Percentiles rank a stretch among this genome's conserved stretches.
Evolutionary conservation across 2,888 invertebrate species (phyloP).

Genomic region (Corythucha ciliata): DNA sequence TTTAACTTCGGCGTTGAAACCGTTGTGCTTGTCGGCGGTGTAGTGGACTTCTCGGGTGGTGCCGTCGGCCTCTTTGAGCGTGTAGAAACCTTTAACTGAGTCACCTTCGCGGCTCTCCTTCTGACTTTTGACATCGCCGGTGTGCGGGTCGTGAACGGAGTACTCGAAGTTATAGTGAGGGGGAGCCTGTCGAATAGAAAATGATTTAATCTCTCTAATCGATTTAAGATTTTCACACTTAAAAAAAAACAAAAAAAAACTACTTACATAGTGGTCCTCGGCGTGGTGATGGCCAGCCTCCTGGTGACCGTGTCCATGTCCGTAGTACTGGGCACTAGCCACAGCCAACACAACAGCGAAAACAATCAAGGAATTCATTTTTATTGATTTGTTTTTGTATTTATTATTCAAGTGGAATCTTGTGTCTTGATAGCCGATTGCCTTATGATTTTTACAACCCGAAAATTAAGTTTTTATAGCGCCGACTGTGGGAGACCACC

Average conservation of each 20-base stretch:
- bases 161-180: conserved; percentile 24
- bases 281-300: conserved; percentile 15
- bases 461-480: too few relatives aligned
- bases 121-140: conserved; percentile 24
- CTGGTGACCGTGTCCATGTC: background rate
- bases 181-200: conserved; percentile 15
- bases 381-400: too few relatives aligned
- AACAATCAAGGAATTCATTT: conserved; percentile 20
- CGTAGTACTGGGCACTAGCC: conserved; percentile 22
- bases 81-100: conserved; percentile 23
- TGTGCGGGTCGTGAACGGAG: conserved; percentile 24
- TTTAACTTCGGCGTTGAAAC: conserved; percentile 23
- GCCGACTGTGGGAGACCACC: too few relatives aligned
- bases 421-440: too few relatives aligned
- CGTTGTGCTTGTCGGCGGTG: conserved; percentile 32
- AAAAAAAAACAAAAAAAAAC: too few relatives aligned
- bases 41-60: conserved; percentile 33
- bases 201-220: background rate
- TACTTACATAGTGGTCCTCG: too few relatives aligned
- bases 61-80: conserved; percentile 25
- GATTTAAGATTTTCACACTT: background rate
- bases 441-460: too few relatives aligned
- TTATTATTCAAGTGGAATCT: too few relatives aligned
- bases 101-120: conserved; percentile 18
- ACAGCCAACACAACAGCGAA: conserved; percentile 17